Evolutionary conservation across 2,797 vertebrate genomes (phyloP).

Genomic region (Anguilla anguilla): DNA sequence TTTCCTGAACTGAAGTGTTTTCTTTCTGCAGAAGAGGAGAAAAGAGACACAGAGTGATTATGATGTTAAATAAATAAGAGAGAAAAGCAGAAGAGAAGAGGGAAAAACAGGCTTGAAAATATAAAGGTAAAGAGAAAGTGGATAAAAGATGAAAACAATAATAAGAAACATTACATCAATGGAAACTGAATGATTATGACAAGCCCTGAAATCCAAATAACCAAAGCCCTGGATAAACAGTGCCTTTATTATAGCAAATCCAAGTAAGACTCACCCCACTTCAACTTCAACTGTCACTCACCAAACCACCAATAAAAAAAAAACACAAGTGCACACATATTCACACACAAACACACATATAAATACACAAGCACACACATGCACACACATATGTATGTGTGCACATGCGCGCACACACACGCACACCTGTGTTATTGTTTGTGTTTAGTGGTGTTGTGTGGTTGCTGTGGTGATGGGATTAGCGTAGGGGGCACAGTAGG

Average conservation of each 20-base stretch:
- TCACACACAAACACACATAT: constrained; percentile 49
- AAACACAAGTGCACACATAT: constrained; percentile 48
- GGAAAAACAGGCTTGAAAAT: not conserved
- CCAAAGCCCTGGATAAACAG: not conserved
- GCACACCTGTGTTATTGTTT: constrained; percentile 51
- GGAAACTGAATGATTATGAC: not conserved
- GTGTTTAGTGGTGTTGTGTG: constrained; percentile 51
- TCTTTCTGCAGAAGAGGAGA: constrained; percentile 28
- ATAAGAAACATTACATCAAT: not conserved
- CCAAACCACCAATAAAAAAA: constrained; percentile 30
- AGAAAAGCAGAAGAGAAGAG: not conserved
- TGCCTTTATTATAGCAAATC: not conserved
- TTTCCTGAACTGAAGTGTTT: not conserved
- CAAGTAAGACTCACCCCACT: constrained; percentile 11
- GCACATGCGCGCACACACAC: not conserved
- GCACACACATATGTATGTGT: constrained; percentile 46
- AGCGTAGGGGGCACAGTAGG: constrained; percentile 49
- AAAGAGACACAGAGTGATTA: constrained; percentile 12
- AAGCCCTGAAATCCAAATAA: not conserved
- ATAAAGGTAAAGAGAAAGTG: not conserved
- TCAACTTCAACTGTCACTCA: not conserved
- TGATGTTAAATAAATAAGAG: not conserved
- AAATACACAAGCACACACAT: constrained; percentile 37
- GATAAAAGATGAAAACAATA: not conserved
- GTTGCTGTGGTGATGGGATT: constrained; percentile 59